Evolutionary conservation across 2,888 invertebrate species (phyloP).

Genomic region (Caenorhabditis drosophilae): DNA sequence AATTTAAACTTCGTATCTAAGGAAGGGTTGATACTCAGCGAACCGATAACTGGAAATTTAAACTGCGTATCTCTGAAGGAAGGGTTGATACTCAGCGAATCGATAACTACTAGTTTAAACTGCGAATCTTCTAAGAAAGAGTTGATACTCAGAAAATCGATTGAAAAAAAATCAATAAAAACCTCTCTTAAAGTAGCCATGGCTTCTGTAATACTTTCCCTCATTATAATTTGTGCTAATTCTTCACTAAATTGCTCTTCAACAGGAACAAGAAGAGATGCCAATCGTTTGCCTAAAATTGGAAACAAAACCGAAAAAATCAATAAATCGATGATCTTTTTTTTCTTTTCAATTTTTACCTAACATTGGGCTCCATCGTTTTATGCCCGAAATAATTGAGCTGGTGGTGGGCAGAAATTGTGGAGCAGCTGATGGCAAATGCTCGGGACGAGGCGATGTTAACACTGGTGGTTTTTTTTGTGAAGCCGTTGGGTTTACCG

Average conservation of each 20-base stretch:
- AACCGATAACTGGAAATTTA: no score
- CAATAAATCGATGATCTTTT: not conserved
- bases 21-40: no score
- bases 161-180: no score
- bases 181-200: constrained; percentile 56
- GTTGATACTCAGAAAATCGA: no score
- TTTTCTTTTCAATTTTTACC: constrained; percentile 6
- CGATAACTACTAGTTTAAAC: no score
- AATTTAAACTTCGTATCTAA: no score
- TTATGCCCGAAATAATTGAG: constrained; percentile 53
- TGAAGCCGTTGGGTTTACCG: no score
- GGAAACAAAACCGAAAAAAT: not conserved
- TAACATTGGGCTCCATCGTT: constrained; percentile 56
- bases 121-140: no score
- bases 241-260: constrained; percentile 57
- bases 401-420: constrained; percentile 37
- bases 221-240: constrained; percentile 48
- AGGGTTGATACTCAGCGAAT: no score
- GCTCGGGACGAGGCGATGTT: no score
- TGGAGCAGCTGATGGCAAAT: constrained; percentile 47
- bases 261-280: constrained; percentile 45
- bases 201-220: constrained; percentile 59
- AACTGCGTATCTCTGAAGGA: no score
- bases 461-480: no score
- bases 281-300: constrained; percentile 33